Evolutionary conservation across 1,140 invertebrate species (phyloP).

Genomic region (Potamilus streckersoni): DNA sequence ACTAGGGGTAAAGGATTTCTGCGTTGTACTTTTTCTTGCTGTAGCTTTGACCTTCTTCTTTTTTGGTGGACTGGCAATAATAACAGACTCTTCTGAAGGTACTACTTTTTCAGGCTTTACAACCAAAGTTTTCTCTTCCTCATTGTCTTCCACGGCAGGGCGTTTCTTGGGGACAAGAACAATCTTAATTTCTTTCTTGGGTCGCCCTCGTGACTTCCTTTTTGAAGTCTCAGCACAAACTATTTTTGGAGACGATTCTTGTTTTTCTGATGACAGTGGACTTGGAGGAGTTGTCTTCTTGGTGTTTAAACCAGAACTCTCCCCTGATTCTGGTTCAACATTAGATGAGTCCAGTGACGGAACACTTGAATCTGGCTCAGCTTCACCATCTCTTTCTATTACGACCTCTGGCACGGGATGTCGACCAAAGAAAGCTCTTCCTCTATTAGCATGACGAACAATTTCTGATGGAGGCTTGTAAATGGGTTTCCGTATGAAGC

Average conservation of each 20-base stretch:
- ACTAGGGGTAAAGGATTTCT: constrained; percentile 25
- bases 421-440: constrained; percentile 1
- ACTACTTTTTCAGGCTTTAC: constrained; percentile 21
- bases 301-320: too few species aligned
- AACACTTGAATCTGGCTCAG: too few species aligned
- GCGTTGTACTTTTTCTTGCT: constrained; percentile 57
- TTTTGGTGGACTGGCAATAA: constrained; percentile 21
- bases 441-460: constrained; percentile 46
- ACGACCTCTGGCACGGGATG: constrained; percentile 38
- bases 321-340: neutral
- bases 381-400: constrained; percentile 37
- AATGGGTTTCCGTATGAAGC: constrained; percentile 49
- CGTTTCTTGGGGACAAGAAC: constrained; percentile 1
- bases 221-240: neutral
- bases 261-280: neutral
- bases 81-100: constrained; percentile 24
- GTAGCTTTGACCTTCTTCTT: constrained; percentile 39
- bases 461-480: constrained; percentile 52
- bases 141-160: constrained; percentile 5
- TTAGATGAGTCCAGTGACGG: too few species aligned
- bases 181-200: neutral
- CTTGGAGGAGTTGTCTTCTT: too few species aligned
- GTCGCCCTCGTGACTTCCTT: constrained; percentile 1
- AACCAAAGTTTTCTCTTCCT: constrained; percentile 3
- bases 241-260: neutral